These are phyloP conservation scores for Drosophila barbarae DNA, from an alignment of 2,888 invertebrate species.

Conservation along the genomic window DNA sequence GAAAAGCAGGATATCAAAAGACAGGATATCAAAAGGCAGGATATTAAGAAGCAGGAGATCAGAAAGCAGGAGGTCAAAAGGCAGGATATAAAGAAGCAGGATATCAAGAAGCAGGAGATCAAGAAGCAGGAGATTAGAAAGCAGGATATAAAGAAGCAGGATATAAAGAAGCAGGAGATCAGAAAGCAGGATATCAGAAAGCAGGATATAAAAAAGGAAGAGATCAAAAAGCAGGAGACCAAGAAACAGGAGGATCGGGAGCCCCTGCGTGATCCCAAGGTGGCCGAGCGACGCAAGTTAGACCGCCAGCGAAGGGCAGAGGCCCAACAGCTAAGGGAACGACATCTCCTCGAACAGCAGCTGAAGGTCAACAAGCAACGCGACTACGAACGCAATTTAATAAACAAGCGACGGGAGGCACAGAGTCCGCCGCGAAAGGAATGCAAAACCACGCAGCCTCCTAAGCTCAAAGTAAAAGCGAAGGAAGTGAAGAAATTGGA, in stretches of 20 bases:
- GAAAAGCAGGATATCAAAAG: neutral
- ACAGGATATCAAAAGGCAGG: neutral
- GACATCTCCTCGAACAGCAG: neutral
- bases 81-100: too few relatives aligned
- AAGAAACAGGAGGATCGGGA: neutral
- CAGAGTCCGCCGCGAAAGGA: neutral
- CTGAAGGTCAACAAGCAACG: conserved; percentile 11
- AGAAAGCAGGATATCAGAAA: neutral
- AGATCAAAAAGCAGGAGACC: neutral
- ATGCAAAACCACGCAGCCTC: neutral
- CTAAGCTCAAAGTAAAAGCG: neutral
- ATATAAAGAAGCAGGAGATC: neutral
- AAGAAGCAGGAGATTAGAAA: too few relatives aligned
- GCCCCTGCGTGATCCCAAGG: neutral
- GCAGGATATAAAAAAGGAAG: neutral
- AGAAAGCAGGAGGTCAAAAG: too few relatives aligned
- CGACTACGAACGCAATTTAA: conserved; percentile 4
- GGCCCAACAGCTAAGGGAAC: neutral
- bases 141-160: neutral
- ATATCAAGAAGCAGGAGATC: too few relatives aligned
- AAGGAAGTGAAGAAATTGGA: neutral
- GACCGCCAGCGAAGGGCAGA: conserved; percentile 1
- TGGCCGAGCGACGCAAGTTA: neutral
- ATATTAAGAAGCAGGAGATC: neutral
- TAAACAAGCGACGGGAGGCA: conserved; percentile 1